A percentile compares a stretch with the other conserved stretches of the same genome.
Evolutionary conservation across 1,140 invertebrate species (phyloP).

Genomic region (Potamilus streckersoni): DNA sequence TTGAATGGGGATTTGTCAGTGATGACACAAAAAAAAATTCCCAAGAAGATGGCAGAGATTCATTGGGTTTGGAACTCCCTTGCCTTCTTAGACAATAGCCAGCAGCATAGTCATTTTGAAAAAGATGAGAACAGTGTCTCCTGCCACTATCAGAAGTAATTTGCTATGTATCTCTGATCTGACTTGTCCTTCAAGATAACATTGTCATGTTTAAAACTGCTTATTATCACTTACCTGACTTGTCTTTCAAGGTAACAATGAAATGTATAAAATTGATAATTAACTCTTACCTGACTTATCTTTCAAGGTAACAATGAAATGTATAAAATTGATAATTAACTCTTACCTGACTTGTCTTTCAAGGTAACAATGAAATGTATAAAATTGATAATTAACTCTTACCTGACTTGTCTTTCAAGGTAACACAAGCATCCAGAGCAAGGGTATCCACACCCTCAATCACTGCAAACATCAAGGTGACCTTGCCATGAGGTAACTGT

Average conservation of each 20-base stretch:
- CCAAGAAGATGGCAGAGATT: too few species aligned
- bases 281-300: neutral
- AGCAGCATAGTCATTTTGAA: too few species aligned
- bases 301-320: too few species aligned
- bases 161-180: too few species aligned
- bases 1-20: too few species aligned
- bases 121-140: too few species aligned
- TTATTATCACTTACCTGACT: constrained; percentile 6
- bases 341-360: too few species aligned
- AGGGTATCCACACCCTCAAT: constrained; percentile 23
- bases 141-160: too few species aligned
- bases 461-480: constrained; percentile 22
- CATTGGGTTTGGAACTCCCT: too few species aligned
- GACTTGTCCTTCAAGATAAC: too few species aligned
- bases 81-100: too few species aligned
- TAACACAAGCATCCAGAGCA: constrained; percentile 25
- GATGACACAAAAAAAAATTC: too few species aligned
- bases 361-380: constrained; percentile 5
- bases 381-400: neutral
- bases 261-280: constrained; percentile 16
- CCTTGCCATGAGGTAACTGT: constrained; percentile 20
- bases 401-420: neutral
- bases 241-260: constrained; percentile 25
- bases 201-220: neutral
- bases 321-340: neutral